Base-by-base conservation (phyloP, 2,113 vertebrate genomes). In the Sorex fumeus region DNA sequence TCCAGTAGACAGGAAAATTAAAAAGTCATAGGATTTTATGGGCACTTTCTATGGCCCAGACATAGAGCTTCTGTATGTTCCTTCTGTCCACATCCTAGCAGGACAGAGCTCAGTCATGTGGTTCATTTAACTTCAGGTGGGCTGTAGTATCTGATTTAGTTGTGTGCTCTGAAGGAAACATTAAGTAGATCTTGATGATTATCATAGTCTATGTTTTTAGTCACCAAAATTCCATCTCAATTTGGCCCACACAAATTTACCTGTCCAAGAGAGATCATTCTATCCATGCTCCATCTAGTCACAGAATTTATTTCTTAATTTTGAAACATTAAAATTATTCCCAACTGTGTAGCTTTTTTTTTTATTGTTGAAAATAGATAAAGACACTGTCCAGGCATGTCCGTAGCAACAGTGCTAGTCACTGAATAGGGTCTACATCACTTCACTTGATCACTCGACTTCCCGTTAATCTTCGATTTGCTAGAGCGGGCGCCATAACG, bases 181-280 rank as follows among this genome's bases (percentile, higher is more conserved):
- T 57, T 40, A 28, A 62, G 21, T 13, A 69, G 1, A 8, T 57
- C 85, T 82, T 25, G 32, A 1, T 77, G 64, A 87, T 19, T 70
- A 79, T 6, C 82, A 36, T 6, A 50, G 15, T 36, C 11, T 71
- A 15, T 30, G 11, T 28, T 84, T 91, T 70, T 84, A 77, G 82
- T 62, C 15, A 75, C 10, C 78, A 43, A 80, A 30, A 66, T 30
- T 66, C 10, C 28, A 66, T 28, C 30, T 66, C 18, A 64, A 18
- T 88, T 30, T 80, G 82, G 67, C 81, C n/a, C 30, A 43, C 66
- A 28, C 43, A 74, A 91, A 88, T 21, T 74, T 87, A 69, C 4
- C 60, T 9, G 77, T 83, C 40, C 50, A 67, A 12, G 3, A 71
- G 66, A 89, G 4, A 32, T 74, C 34, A 80, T 27, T 7, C 6